phyloP scores from a whole-genome alignment of 1,140 invertebrate genomes.

The Eriosoma lanigerum region DNA sequence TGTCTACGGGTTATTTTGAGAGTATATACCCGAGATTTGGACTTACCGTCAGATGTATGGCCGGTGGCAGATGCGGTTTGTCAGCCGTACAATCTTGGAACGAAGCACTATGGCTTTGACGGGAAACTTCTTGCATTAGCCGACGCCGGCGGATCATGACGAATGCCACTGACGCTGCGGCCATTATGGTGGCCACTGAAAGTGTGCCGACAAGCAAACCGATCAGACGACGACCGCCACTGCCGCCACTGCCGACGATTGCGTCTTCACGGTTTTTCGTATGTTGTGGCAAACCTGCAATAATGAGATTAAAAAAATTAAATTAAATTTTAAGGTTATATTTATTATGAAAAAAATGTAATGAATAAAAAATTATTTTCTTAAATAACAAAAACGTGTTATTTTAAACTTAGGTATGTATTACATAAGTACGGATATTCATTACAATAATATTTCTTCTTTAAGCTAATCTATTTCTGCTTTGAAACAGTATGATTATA shows the following conservation, averaged over 20 bases:
- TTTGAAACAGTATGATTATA: no score
- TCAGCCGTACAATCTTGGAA: constrained; percentile 37
- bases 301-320: no score
- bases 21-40: no score
- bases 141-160: constrained; percentile 27
- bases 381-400: no score
- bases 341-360: no score
- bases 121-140: background rate
- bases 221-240: background rate
- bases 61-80: constrained; percentile 34
- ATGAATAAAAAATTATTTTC: no score
- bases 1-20: no score
- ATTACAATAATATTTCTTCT: no score
- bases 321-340: no score
- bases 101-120: background rate
- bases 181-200: constrained; percentile 18
- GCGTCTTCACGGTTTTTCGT: background rate
- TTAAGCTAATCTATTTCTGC: no score
- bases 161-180: constrained; percentile 22
- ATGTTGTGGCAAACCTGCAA: constrained; percentile 22
- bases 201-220: constrained; percentile 19
- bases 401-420: no score
- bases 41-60: constrained; percentile 45
- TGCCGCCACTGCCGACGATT: background rate
- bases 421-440: no score